Conservation (phyloP, 2,113 vertebrate genomes). For the Heliornis fulica region DNA sequence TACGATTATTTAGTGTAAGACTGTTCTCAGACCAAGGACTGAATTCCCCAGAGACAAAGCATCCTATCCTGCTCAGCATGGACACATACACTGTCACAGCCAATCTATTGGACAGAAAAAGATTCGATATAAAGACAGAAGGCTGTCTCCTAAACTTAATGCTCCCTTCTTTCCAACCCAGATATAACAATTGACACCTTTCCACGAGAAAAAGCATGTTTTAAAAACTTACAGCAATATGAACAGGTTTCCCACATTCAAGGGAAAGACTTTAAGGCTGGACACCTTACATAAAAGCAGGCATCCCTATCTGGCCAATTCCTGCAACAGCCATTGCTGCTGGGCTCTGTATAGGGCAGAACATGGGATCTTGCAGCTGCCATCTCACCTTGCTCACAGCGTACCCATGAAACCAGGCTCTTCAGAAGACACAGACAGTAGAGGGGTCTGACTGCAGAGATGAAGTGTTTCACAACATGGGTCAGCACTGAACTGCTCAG, state of each 20-base stretch:
- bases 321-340: background rate
- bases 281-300: background rate
- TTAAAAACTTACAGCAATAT: background rate
- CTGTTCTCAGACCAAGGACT: background rate
- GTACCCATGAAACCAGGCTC: background rate
- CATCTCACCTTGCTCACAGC: background rate
- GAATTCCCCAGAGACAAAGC: background rate
- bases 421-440: background rate
- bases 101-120: background rate
- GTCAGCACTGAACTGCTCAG: background rate
- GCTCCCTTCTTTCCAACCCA: background rate
- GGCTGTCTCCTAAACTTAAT: background rate
- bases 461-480: background rate
- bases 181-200: background rate
- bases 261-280: background rate
- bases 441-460: background rate
- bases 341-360: background rate
- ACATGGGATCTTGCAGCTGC: too few species aligned
- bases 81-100: background rate
- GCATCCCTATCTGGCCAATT: background rate
- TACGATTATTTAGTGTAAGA: background rate
- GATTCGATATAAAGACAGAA: background rate
- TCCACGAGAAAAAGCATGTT: background rate
- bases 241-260: background rate
- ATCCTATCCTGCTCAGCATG: background rate